Evolutionary conservation across 2,797 vertebrate genomes (phyloP), one percentile per base, ranked within the genome.

Genomic region (Acestrorhynchus altus): DNA sequence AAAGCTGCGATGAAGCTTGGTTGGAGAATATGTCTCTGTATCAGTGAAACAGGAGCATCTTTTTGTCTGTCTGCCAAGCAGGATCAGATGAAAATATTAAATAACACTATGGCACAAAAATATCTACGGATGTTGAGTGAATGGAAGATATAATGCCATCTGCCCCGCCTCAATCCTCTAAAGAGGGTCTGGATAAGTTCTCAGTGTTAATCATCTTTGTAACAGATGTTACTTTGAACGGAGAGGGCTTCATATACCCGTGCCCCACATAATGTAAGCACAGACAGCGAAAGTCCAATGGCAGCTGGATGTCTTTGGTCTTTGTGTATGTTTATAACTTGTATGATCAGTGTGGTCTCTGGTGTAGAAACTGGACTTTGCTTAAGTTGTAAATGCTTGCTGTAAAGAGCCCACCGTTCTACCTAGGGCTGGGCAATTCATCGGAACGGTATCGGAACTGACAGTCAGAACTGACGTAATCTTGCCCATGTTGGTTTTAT

Each of bases 171-270:
- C 88, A 86, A 86, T 90, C 84, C 89, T 87, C 60, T 86, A 83
- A 78, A 68, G 83, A 72, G 61, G 68, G 54, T 24, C 80, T 71
- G 78, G 85, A 89, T 89, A 87, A 88, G 82, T 88, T 88, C 81
- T 87, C 81, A 52, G 72, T 76, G 84, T 83, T 92, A 92, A 92
- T 93, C 88, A 90, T 90, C 83, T 89, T 83, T 83, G 83, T 72
- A 88, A 88, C 90, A 93, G 90, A 93, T 92, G 89, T 90, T 92
- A 80, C 85, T 88, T 68, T 39, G 51, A 39, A 64, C 47, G 6
- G 46, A 72, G 42, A 57, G 65, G 46, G 31, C 31, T 68, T 35
- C 26, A 22, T 11, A 40, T 20, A 22, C 54, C 28, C 3, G 15
- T 46, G 54, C 40, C 18, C 39, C 46, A 61, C 65, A 35, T 10